Evolutionary conservation across 1,140 invertebrate genomes (phyloP).

Genomic region (Heterodera schachtii): DNA sequence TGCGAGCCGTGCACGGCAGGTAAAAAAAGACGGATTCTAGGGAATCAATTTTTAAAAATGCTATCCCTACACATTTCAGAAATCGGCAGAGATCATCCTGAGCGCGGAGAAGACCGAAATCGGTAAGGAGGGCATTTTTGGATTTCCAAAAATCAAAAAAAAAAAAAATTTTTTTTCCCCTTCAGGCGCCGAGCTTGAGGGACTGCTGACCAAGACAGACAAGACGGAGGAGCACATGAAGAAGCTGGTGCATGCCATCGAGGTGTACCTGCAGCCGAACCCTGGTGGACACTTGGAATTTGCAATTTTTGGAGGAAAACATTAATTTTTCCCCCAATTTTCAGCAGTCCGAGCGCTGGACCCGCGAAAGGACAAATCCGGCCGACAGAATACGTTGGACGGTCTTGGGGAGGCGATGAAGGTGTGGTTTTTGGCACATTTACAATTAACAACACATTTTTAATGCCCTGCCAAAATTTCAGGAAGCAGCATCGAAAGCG

Average conservation of each 20-base stretch:
- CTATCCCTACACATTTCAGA: constrained; percentile 69
- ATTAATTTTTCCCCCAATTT: not conserved
- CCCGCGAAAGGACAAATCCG: constrained; percentile 85
- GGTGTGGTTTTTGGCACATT: not conserved
- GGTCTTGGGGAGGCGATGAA: constrained; percentile 86
- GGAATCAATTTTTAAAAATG: constrained; percentile 41
- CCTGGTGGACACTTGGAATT: constrained; percentile 72
- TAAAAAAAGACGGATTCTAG: constrained; percentile 66
- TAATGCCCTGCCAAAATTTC: no score
- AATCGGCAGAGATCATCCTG: constrained; percentile 89
- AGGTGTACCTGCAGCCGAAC: constrained; percentile 87
- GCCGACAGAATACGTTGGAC: constrained; percentile 82
- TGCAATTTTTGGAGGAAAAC: not conserved
- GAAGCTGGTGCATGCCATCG: constrained; percentile 80
- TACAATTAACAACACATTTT: not conserved
- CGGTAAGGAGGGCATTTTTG: not conserved
- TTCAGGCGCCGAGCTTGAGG: constrained; percentile 84
- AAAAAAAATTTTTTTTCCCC: no score
- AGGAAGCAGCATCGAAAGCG: constrained; percentile 85
- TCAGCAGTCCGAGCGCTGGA: constrained; percentile 86
- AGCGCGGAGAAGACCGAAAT: constrained; percentile 87
- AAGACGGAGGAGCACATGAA: constrained; percentile 84
- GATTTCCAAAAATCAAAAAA: not conserved
- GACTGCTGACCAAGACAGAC: constrained; percentile 80
- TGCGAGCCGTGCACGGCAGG: constrained; percentile 79